Conservation (phyloP, 2,797 vertebrate genomes). For the Myoxocephalus aenaeus region DNA sequence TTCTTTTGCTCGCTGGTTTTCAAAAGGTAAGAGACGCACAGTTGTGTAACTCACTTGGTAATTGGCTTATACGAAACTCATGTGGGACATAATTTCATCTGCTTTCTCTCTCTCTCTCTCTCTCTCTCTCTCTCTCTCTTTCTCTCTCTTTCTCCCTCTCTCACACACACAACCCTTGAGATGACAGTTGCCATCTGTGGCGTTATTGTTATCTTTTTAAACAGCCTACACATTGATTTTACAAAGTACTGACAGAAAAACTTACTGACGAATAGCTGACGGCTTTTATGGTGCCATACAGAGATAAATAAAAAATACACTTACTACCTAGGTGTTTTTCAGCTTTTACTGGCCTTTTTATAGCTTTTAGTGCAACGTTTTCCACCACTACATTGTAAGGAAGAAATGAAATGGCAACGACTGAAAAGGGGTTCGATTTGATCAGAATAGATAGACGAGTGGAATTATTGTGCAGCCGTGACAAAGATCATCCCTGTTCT, state of each 20-base stretch:
- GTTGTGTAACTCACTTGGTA: constrained; percentile 63
- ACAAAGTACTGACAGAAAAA: constrained; percentile 53
- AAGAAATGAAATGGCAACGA: neutral
- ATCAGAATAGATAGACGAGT: neutral
- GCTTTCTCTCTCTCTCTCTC: constrained; percentile 27
- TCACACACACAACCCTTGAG: constrained; percentile 50
- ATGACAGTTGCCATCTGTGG: constrained; percentile 66
- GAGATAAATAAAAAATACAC: neutral
- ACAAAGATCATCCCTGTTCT: neutral
- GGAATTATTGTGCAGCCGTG: neutral
- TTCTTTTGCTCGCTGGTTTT: constrained; percentile 48
- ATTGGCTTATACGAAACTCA: constrained; percentile 66
- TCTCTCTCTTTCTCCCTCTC: neutral
- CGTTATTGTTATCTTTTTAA: constrained; percentile 67
- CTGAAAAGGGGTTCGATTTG: neutral
- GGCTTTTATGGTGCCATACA: constrained; percentile 27
- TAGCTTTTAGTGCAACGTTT: neutral
- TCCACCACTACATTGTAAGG: neutral
- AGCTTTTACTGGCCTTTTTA: neutral
- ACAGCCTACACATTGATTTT: constrained; percentile 59
- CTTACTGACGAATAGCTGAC: constrained; percentile 32
- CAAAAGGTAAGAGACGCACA: constrained; percentile 37
- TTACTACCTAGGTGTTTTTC: constrained; percentile 8
- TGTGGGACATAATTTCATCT: constrained; percentile 63
- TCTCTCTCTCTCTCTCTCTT: neutral